Evolutionary conservation across 1,140 invertebrate genomes (phyloP), one percentile per base, ranked within the genome.

Genomic region (Polyergus mexicanus): DNA sequence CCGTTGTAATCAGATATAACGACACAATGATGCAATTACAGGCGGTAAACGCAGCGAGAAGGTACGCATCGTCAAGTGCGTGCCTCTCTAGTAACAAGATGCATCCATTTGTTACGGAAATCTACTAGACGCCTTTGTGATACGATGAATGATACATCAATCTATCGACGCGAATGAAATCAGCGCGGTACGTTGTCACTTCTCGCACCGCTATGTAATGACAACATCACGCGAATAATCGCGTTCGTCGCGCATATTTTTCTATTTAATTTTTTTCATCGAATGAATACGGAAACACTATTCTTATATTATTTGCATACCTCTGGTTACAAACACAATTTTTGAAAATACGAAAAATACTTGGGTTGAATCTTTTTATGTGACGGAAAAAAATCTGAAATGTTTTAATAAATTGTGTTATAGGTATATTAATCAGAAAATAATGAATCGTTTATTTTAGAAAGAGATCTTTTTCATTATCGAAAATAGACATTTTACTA

Each of bases 11-110:
- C 19, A 65, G 16, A 19, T 28, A 25, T 62, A 19, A 35, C 16
- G 28, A 63, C 28, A 19, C 16, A 65, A 19, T 35, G 6, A 35
- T 35, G 62, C 38, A 35, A 65, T 65, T 65, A 65, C 62, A 65
- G 32, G 28, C 32, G 11, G 62, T 3, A 32, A 35, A 8, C 28
- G 19, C 32, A 16, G 19, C 32, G 62, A 65, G 38, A 65, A 65
- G 62, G 32, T 32, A 65, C n/a, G 54, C 54, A 19, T 65, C 32
- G 62, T 28, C 28, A 65, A 65, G 62, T 65, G 28, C 62, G 16
- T 16, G 13, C 10, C 44, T 71, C 16, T 71, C 44, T 51, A 51
- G 13, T 19, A 54, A 69, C 25, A 16, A 6, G 6, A 51, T 69
- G 16, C 13, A 35, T 69, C 41, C 38, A 32, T 65, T 69, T 69